Base-by-base conservation (phyloP, 1,140 invertebrate genomes). In the Drosophila santomea region DNA sequence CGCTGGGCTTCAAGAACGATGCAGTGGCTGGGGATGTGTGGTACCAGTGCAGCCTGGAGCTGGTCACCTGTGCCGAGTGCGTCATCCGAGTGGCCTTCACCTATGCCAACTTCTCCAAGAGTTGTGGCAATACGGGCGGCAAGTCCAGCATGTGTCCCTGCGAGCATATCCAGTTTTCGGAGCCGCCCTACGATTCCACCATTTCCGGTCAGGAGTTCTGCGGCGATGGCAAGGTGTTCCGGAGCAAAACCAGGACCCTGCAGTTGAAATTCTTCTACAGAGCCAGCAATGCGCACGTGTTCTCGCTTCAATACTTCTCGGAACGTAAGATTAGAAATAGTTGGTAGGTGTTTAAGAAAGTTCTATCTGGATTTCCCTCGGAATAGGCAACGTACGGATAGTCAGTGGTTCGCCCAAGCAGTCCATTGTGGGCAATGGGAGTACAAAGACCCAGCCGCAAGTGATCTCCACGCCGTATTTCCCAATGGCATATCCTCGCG, bases 1-100 rank as follows among this genome's bases (percentile, higher is more conserved):
- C 80, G n/a, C 20, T 88, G 63, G 58, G 67, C 12, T 54, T 75
- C 8, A 81, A 88, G 51, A 80, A 61, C 48, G 88, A 80, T 39
- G 66, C 73, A 12, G 38, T 50, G 7, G 52, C 71, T 0, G 68
- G 54, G 0, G 91, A 92, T 57, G 78, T 89, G n/a, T 92, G 91
- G 91, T 93, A 94, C 55, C 94, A 95, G 63, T 96, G 95, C 81
- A 94, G 93, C 62, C 91, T 96, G 48, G 95, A 96, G 80, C 90
- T 96, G 45, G 94, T 96, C 6, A 96, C 95, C 7, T 96, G 96
- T 81, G 95, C 96, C 0, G 95, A 95, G 3, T 96, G 96, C 78
- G 93, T 96, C 32, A 94, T 96, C 17, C 92, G 94, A 4, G 92
- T 96, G 11, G 94, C 93, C 41, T 95, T 96, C 63, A 94, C 93